Evolutionary conservation across 2,888 invertebrate species (phyloP).

Genomic region (Lepidochitona cinerea): DNA sequence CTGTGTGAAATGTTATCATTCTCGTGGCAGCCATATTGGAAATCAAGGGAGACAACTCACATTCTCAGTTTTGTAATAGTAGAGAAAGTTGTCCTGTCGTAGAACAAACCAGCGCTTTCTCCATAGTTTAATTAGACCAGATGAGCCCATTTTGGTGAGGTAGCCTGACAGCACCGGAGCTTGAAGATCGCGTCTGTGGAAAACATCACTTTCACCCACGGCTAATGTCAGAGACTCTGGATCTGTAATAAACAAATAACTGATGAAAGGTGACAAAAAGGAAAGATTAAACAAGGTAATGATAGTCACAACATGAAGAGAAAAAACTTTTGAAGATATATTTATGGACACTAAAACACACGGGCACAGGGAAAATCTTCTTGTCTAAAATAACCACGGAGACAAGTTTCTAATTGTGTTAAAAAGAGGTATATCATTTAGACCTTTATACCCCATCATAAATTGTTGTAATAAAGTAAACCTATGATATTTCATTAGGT

Average conservation of each 20-base stretch:
- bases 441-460: no score
- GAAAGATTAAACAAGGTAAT: no score
- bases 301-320: no score
- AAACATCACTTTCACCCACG: slow-evolving; percentile 76
- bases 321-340: no score
- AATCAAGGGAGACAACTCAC: not conserved
- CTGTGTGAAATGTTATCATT: not conserved
- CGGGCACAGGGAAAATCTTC: no score
- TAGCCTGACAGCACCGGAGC: slow-evolving; percentile 60
- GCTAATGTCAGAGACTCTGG: slow-evolving; percentile 88
- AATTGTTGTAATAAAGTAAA: no score
- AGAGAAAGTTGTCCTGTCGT: slow-evolving; percentile 92
- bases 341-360: no score
- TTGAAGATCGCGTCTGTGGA: slow-evolving; percentile 49
- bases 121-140: slow-evolving; percentile 75
- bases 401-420: no score
- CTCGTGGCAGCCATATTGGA: not conserved
- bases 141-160: slow-evolving; percentile 58
- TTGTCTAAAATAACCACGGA: no score
- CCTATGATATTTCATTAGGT: no score
- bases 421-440: no score
- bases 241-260: slow-evolving; percentile 58
- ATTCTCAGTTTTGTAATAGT: slow-evolving; percentile 88
- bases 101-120: slow-evolving; percentile 91
- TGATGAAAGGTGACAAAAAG: no score